Base-by-base conservation (phyloP, 2,113 vertebrate genomes). In the Tupaia chinensis region DNA sequence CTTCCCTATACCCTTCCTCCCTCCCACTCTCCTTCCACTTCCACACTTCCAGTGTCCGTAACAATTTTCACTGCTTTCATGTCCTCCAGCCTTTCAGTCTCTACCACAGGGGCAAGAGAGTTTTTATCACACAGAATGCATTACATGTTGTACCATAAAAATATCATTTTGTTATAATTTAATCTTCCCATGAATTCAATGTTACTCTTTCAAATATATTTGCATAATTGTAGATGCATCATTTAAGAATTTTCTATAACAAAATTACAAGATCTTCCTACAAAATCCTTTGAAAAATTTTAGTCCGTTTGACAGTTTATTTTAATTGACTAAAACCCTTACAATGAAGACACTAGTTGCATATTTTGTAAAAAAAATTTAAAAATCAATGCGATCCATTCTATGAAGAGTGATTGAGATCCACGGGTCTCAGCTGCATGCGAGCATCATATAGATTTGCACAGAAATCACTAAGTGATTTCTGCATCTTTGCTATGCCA, bases 141-240 rank as follows among this genome's bases (percentile, higher is more conserved):
- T 54, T 77, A 89, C 1, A 74, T 25, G 88, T 86, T 80, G 3
- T 17, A 78, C 1, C 44, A 66, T 85, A 84, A 80, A 44, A 29
- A 58, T 66, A 0, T 56, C 73, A 88, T 81, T 63, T 10, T 92
- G 53, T 78, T 44, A 70, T n/a, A 72, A 17, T 97, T 95, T 76
- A 69, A 58, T 3, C 73, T 17, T 16, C 19, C 53, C 63, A 72
- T 63, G 76, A 91, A 27, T 69, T 95, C 53, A 88, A 23, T 20
- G 25, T 96, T 93, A 72, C 29, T 84, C 27, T 84, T 88, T 32
- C 7, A 77, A 22, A 89, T 93, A 90, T 34, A 70, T 94, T 82
- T 91, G 77, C 14, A 56, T 1, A 58, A 95, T 93, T 96, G 90
- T 16, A 77, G 76, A 54, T 60, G 27, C 1, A 83, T 44, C 44